These are phyloP conservation scores for Neodontobutis hainanensis DNA, from an alignment of 2,113 vertebrate genomes.

Conservation along the genomic window DNA sequence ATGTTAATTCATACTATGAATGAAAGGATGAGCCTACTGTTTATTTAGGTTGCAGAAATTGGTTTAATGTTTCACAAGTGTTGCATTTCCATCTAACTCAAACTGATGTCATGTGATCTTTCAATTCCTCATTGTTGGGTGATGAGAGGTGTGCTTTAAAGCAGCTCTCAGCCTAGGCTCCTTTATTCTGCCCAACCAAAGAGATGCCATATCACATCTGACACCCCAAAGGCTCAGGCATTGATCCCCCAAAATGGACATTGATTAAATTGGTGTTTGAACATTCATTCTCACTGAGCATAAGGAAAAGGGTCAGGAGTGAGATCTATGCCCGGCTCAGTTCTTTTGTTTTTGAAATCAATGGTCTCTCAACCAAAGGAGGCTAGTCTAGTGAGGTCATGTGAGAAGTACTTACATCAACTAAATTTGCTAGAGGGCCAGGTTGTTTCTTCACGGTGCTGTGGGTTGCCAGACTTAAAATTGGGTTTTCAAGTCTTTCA, in stretches of 20 bases:
- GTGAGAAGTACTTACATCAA: constrained; percentile 26
- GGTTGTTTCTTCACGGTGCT: too few relatives aligned
- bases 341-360: constrained; percentile 63
- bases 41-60: too few relatives aligned
- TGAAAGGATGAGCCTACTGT: too few relatives aligned
- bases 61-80: too few relatives aligned
- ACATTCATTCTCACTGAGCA: constrained; percentile 25
- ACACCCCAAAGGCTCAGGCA: constrained; percentile 59
- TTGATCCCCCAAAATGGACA: constrained; percentile 61
- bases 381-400: constrained; percentile 51
- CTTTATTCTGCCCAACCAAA: constrained; percentile 30
- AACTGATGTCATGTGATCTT: constrained; percentile 2
- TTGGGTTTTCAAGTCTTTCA: background rate
- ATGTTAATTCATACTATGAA: too few relatives aligned
- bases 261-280: constrained; percentile 71
- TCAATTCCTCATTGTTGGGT: constrained; percentile 28
- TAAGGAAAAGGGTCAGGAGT: constrained; percentile 49
- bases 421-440: too few relatives aligned
- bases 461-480: background rate
- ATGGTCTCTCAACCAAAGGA: constrained; percentile 57
- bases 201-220: constrained; percentile 60
- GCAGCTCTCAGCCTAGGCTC: constrained; percentile 18
- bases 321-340: constrained; percentile 44
- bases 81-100: too few relatives aligned
- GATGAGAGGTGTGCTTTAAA: constrained; percentile 61